Conservation (phyloP, 2,113 vertebrate species). For the Gambusia affinis region DNA sequence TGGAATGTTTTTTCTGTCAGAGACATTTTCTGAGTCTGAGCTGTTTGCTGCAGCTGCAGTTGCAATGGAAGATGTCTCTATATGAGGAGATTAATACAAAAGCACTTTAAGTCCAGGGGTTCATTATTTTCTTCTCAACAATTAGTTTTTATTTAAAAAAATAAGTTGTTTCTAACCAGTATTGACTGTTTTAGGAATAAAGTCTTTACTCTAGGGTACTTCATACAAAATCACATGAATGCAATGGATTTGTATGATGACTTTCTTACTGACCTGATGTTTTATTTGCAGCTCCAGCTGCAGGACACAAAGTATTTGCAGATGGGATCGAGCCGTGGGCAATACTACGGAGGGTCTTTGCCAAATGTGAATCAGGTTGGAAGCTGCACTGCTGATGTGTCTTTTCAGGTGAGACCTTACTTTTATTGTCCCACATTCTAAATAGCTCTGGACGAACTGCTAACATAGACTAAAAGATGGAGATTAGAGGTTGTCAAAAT, state of each 20-base stretch:
- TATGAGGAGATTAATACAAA: no score
- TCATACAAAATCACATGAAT: not conserved
- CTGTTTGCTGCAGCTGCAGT: no score
- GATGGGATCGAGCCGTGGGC: constrained; percentile 90
- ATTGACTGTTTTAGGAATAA: no score
- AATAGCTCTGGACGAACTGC: not conserved
- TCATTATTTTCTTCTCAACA: no score
- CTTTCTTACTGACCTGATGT: not conserved
- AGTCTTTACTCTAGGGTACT: not conserved
- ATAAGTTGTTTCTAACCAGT: not conserved
- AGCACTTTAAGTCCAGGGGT: no score
- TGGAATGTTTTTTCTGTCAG: no score
- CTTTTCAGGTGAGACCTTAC: constrained; percentile 87
- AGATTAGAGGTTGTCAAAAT: not conserved
- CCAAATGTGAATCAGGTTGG: constrained; percentile 96
- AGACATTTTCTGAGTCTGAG: no score
- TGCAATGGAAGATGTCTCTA: no score
- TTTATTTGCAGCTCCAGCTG: constrained; percentile 84
- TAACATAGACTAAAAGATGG: not conserved
- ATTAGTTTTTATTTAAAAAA: not conserved
- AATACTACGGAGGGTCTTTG: constrained; percentile 93
- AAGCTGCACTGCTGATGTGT: constrained; percentile 83
- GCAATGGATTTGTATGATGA: not conserved
- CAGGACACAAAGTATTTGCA: constrained; percentile 94
- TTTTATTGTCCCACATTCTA: not conserved